These are phyloP conservation scores for Gobius niger DNA, from an alignment of 2,113 vertebrate species.

Conservation along the genomic window DNA sequence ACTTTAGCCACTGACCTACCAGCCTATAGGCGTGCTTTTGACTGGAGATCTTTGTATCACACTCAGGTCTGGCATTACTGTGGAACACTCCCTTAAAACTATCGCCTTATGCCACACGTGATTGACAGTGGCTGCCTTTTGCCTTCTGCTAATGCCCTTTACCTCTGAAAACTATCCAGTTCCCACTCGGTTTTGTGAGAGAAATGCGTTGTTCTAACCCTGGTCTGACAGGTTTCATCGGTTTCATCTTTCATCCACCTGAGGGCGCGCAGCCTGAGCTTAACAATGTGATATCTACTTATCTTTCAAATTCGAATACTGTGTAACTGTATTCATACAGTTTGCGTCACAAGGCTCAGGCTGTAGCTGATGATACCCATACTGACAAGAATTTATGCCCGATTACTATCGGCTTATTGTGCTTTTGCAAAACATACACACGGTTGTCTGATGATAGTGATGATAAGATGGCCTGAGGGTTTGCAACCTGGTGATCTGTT, in stretches of 20 bases:
- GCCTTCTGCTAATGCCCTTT: background rate
- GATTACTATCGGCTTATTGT: too few species aligned
- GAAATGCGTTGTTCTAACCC: conserved; percentile 7
- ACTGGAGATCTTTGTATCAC: background rate
- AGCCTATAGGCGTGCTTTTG: background rate
- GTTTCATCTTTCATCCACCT: conserved; percentile 12
- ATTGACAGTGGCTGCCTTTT: background rate
- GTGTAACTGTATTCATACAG: background rate
- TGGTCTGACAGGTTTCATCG: conserved; percentile 57
- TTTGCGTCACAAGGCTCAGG: background rate
- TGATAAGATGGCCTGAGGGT: too few species aligned
- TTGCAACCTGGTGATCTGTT: too few species aligned
- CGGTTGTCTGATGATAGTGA: too few species aligned
- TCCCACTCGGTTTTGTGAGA: background rate
- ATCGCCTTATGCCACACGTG: too few species aligned
- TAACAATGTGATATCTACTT: background rate
- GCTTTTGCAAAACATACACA: too few species aligned
- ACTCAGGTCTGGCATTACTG: background rate
- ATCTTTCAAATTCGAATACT: background rate
- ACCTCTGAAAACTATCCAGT: background rate
- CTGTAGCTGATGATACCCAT: too few species aligned
- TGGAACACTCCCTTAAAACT: too few species aligned
- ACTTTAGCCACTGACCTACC: background rate
- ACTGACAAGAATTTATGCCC: too few species aligned
- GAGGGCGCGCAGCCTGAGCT: background rate